These are phyloP conservation scores for Notolabrus celidotus DNA, from an alignment of 2,797 vertebrate species.

Conservation along the genomic window DNA sequence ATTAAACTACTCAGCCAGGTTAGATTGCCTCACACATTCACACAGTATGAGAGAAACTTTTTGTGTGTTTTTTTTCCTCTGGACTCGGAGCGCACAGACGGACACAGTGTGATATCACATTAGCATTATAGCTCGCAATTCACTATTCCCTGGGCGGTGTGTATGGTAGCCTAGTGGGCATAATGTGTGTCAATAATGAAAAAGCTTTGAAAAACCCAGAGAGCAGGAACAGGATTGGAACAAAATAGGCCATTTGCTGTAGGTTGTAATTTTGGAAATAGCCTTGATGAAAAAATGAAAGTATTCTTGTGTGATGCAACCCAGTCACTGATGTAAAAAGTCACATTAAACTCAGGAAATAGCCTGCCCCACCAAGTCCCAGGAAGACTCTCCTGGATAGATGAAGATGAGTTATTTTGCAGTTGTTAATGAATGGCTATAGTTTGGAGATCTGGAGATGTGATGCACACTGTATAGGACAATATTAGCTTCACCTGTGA, in stretches of 20 bases:
- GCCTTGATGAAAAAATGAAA: slow-evolving; percentile 47
- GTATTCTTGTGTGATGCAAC: slow-evolving; percentile 42
- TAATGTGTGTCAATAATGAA: slow-evolving; percentile 73
- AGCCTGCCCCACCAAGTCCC: not conserved
- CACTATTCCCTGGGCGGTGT: slow-evolving; percentile 51
- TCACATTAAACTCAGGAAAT: slow-evolving; percentile 35
- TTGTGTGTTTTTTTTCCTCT: not conserved
- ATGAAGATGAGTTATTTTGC: slow-evolving; percentile 36
- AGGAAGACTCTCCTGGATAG: slow-evolving; percentile 12
- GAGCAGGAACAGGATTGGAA: slow-evolving; percentile 53
- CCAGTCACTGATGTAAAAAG: slow-evolving; percentile 40
- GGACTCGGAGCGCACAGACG: slow-evolving; percentile 46
- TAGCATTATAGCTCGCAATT: slow-evolving; percentile 61
- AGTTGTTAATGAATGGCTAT: slow-evolving; percentile 40
- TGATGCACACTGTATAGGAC: slow-evolving; percentile 17
- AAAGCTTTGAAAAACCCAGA: slow-evolving; percentile 51
- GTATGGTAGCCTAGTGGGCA: slow-evolving; percentile 44
- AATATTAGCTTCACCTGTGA: not conserved
- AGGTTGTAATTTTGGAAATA: slow-evolving; percentile 66
- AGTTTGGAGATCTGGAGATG: slow-evolving; percentile 29
- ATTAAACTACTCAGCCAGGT: slow-evolving; percentile 49
- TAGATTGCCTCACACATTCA: slow-evolving; percentile 30
- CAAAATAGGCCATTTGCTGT: slow-evolving; percentile 65
- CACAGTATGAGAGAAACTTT: not conserved
- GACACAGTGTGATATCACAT: slow-evolving; percentile 65